Evolutionary conservation across 2,797 vertebrate species (phyloP).

Genomic region (Phoeniculus purpureus): DNA sequence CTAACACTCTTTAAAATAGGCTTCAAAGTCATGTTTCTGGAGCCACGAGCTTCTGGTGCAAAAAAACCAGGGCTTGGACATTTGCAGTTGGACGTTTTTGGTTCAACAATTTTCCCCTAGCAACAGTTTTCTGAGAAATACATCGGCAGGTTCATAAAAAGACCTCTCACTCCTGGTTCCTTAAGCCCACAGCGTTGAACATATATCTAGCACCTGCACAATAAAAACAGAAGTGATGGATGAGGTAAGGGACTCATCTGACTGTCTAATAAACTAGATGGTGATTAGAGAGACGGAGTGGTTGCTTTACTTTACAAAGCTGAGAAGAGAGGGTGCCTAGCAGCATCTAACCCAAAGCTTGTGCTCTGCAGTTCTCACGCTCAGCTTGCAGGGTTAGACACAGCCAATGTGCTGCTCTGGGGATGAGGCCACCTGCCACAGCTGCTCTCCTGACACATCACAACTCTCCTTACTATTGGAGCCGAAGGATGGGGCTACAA

Average conservation of each 20-base stretch:
- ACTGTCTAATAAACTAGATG: background rate
- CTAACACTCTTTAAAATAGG: background rate
- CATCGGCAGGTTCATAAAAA: background rate
- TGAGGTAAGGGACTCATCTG: background rate
- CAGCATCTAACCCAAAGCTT: background rate
- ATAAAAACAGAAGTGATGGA: conserved; percentile 22
- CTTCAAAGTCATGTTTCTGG: background rate
- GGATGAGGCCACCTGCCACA: background rate
- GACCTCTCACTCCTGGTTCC: background rate
- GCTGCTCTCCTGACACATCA: background rate
- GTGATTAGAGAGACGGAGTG: conserved; percentile 12
- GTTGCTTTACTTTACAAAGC: background rate
- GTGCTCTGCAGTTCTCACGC: background rate
- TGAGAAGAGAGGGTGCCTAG: background rate
- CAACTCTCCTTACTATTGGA: background rate
- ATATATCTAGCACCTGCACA: background rate
- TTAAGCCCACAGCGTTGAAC: conserved; percentile 10
- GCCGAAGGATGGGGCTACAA: background rate
- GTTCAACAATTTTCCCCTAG: conserved; percentile 4
- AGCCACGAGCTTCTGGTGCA: background rate
- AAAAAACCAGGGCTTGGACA: conserved; percentile 6
- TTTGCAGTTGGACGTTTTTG: conserved; percentile 10
- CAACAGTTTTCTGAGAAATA: conserved; percentile 26
- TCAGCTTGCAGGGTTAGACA: background rate
- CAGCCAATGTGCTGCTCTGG: background rate